These are phyloP conservation scores for Mystacides longicornis DNA, from an alignment of 2,888 invertebrate species.

Conservation along the genomic window DNA sequence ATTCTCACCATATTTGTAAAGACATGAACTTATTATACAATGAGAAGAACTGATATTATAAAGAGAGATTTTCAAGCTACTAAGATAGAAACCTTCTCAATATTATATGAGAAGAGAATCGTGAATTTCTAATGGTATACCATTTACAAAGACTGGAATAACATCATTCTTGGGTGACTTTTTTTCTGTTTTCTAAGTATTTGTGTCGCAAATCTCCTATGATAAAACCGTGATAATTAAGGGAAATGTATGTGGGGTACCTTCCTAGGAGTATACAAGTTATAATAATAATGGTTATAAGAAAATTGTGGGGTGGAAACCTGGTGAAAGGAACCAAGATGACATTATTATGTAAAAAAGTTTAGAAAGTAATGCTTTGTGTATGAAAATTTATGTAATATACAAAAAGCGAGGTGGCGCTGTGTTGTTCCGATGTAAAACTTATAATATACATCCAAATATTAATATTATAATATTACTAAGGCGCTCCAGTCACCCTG, in stretches of 20 bases:
- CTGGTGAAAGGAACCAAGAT: conserved; percentile 22
- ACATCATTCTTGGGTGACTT: no score
- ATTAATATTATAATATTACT: conserved; percentile 24
- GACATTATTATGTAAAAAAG: conserved; percentile 27
- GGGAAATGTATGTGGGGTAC: neutral
- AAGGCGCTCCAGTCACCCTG: conserved; percentile 22
- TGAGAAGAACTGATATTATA: no score
- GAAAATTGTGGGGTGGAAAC: conserved; percentile 25
- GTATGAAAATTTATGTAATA: conserved; percentile 27
- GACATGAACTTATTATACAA: no score
- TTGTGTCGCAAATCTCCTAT: no score
- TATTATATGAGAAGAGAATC: no score
- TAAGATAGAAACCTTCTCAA: no score
- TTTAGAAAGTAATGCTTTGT: conserved; percentile 26
- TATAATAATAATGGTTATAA: conserved; percentile 25
- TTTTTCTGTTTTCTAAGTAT: no score
- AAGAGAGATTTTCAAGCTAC: no score
- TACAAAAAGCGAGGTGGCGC: conserved; percentile 13
- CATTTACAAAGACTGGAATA: no score
- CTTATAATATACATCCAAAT: conserved; percentile 25
- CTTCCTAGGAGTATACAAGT: conserved; percentile 21
- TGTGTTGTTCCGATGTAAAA: conserved; percentile 23
- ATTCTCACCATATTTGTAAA: no score
- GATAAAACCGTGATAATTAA: no score
- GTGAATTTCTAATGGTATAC: no score